phyloP scores from a whole-genome alignment of 2,888 invertebrate species.

The Pachliopta kotzebuea region DNA sequence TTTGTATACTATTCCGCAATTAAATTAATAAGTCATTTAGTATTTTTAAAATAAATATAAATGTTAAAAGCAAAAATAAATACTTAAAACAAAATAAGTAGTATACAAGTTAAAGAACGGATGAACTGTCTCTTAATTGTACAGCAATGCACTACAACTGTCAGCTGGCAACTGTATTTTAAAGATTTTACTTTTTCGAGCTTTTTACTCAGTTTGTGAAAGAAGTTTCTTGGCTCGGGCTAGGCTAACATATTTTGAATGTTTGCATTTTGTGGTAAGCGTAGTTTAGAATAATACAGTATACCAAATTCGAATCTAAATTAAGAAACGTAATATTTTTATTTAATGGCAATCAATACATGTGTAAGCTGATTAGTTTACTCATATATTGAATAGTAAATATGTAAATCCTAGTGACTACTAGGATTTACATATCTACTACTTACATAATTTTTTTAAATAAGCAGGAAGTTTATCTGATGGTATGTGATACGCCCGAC shows the following conservation, averaged over 20 bases:
- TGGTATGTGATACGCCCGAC: too few relatives aligned
- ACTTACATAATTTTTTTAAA: too few relatives aligned
- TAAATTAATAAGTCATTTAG: too few relatives aligned
- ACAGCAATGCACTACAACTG: slow-evolving; percentile 18
- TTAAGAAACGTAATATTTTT: background rate
- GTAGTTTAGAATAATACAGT: background rate
- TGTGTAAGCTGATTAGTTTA: too few relatives aligned
- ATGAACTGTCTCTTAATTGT: slow-evolving; percentile 19
- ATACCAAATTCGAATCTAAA: background rate
- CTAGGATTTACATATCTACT: too few relatives aligned
- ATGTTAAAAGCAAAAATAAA: slow-evolving; percentile 1
- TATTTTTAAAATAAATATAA: too few relatives aligned
- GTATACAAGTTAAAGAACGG: background rate
- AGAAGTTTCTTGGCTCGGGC: slow-evolving; percentile 15
- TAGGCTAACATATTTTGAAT: slow-evolving; percentile 4
- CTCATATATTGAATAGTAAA: too few relatives aligned
- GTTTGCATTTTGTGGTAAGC: background rate
- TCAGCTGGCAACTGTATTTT: slow-evolving; percentile 20
- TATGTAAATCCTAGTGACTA: too few relatives aligned
- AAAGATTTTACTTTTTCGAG: slow-evolving; percentile 18
- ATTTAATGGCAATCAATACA: background rate
- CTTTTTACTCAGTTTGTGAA: slow-evolving; percentile 21
- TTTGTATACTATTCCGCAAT: too few relatives aligned
- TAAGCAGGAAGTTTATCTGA: too few relatives aligned
- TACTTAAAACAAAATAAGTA: background rate